Evolutionary conservation across 2,797 vertebrate species (phyloP).

Genomic region (Myotis planiceps): DNA sequence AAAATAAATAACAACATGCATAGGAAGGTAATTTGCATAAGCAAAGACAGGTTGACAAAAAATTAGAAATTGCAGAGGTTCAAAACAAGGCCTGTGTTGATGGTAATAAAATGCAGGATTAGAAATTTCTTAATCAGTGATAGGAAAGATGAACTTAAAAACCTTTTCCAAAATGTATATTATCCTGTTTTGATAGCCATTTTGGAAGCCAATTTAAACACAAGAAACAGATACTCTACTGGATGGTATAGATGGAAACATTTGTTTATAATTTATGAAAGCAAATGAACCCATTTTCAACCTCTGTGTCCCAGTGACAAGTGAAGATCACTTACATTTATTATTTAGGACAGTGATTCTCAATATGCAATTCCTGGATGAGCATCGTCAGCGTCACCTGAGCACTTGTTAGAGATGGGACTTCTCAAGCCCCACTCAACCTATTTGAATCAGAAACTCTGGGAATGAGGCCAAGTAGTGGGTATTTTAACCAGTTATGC

Average conservation of each 20-base stretch:
- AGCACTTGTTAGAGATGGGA: not conserved
- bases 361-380: not conserved
- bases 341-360: not conserved
- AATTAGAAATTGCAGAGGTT: not conserved
- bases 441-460: not conserved
- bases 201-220: not conserved
- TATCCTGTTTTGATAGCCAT: not conserved
- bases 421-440: not conserved
- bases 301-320: not conserved
- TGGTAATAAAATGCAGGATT: not conserved
- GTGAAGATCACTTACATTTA: not conserved
- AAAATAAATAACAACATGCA: not conserved
- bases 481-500: not conserved
- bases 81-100: not conserved
- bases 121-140: not conserved
- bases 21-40: not conserved
- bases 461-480: not conserved
- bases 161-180: not conserved
- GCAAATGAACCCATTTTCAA: not conserved
- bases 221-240: not conserved
- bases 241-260: not conserved
- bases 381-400: not conserved
- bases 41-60: not conserved
- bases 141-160: not conserved
- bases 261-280: conserved; percentile 21